phyloP scores from a whole-genome alignment of 2,888 invertebrate genomes.

The Cactoblastis cactorum region DNA sequence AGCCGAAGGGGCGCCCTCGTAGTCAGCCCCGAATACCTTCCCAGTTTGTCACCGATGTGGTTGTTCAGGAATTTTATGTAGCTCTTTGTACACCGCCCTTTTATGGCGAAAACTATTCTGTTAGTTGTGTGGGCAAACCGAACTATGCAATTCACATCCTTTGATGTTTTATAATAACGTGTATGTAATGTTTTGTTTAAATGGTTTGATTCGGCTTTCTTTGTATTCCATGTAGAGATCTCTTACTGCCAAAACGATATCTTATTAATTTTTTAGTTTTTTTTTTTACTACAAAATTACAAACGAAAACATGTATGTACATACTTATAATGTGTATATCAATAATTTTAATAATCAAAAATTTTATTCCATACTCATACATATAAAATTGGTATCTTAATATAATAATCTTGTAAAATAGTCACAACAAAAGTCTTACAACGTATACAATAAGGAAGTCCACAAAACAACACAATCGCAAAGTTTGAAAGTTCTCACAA shows the following conservation, averaged over 20 bases:
- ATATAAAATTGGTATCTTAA: neutral
- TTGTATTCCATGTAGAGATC: no score
- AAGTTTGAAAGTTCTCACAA: conserved; percentile 14
- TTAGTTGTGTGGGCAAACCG: conserved; percentile 60
- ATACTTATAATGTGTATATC: no score
- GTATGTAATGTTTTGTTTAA: neutral
- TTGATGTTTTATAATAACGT: conserved; percentile 40
- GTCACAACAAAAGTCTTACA: neutral
- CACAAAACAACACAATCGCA: conserved; percentile 2
- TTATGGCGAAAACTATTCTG: conserved; percentile 69
- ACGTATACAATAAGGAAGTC: neutral
- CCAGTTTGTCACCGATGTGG: conserved; percentile 74
- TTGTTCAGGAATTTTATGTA: conserved; percentile 72
- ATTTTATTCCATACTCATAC: neutral
- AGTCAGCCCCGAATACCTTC: conserved; percentile 69
- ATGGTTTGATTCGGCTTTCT: neutral
- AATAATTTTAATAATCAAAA: neutral
- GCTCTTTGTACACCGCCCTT: conserved; percentile 74
- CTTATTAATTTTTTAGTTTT: no score
- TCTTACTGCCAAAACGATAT: no score
- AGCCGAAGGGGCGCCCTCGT: conserved; percentile 63
- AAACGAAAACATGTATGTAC: no score
- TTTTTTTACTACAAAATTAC: no score
- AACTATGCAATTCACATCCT: conserved; percentile 61
- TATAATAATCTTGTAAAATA: neutral